Conservation (phyloP, 2,888 invertebrate species). For the Pseudoips prasinana region DNA sequence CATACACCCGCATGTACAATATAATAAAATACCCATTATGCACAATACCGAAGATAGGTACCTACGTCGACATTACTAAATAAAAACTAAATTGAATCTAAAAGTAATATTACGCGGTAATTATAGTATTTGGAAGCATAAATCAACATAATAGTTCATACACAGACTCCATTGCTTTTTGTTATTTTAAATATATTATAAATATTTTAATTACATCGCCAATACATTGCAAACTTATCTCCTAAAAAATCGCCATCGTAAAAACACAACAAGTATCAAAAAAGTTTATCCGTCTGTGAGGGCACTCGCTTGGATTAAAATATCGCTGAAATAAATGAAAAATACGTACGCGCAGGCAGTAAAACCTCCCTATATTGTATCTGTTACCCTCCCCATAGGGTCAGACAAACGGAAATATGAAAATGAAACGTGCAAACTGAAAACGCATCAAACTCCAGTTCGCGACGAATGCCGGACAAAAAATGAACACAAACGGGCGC, state of each 20-base stretch:
- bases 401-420: slow-evolving; percentile 80
- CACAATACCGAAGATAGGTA: no score
- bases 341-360: slow-evolving; percentile 35
- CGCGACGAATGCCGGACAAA: slow-evolving; percentile 66
- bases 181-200: no score
- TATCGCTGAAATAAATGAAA: slow-evolving; percentile 48
- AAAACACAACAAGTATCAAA: slow-evolving; percentile 8
- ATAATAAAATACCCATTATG: no score
- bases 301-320: slow-evolving; percentile 65
- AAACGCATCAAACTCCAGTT: slow-evolving; percentile 72
- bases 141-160: no score
- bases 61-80: no score
- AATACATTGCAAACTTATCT: neutral
- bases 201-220: no score
- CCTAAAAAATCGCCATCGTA: neutral
- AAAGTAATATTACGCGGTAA: no score
- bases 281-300: slow-evolving; percentile 29
- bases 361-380: slow-evolving; percentile 49
- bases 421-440: slow-evolving; percentile 77
- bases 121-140: no score
- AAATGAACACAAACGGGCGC: slow-evolving; percentile 77
- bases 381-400: slow-evolving; percentile 50
- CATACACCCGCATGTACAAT: no score
- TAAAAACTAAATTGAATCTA: no score
- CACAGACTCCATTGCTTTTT: no score